These are phyloP conservation scores for Protodeltote pygarga DNA, from an alignment of 2,888 invertebrate genomes.

Conservation along the genomic window DNA sequence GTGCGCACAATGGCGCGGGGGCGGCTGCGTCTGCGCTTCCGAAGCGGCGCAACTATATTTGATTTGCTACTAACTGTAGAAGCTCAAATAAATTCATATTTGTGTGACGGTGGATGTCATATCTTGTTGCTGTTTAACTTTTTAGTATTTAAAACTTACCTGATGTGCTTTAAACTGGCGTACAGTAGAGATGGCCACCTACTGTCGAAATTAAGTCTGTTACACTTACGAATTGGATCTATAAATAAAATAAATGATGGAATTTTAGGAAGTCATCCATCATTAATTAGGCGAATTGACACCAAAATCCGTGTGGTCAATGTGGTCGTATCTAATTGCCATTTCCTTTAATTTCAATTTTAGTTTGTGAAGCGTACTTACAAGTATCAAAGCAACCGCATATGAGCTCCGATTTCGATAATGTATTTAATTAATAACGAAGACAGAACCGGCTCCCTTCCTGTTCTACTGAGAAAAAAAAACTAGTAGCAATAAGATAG, in stretches of 20 bases:
- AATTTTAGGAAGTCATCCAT: slow-evolving; percentile 40
- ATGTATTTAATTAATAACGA: slow-evolving; percentile 68
- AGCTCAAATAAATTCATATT: slow-evolving; percentile 66
- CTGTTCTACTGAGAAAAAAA: slow-evolving; percentile 61
- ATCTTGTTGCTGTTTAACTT: no score
- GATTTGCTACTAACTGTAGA: slow-evolving; percentile 61
- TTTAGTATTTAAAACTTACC: no score
- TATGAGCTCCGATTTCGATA: slow-evolving; percentile 54
- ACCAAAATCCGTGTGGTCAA: slow-evolving; percentile 24
- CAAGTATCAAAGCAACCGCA: slow-evolving; percentile 49
- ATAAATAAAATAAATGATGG: slow-evolving; percentile 26
- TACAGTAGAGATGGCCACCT: no score
- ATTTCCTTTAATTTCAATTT: slow-evolving; percentile 42
- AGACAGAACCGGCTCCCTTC: slow-evolving; percentile 64
- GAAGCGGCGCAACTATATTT: slow-evolving; percentile 52
- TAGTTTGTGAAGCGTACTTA: slow-evolving; percentile 27
- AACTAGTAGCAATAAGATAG: slow-evolving; percentile 56
- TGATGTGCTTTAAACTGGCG: no score
- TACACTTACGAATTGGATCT: no score
- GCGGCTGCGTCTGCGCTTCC: slow-evolving; percentile 57
- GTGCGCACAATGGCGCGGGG: slow-evolving; percentile 71
- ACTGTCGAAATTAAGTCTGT: no score
- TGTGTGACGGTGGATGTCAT: slow-evolving; percentile 50
- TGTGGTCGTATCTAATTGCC: slow-evolving; percentile 34
- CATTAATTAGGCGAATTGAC: slow-evolving; percentile 27